These are phyloP conservation scores for Notarius quadriscutis DNA, from an alignment of 2,113 vertebrate genomes.

Conservation along the genomic window DNA sequence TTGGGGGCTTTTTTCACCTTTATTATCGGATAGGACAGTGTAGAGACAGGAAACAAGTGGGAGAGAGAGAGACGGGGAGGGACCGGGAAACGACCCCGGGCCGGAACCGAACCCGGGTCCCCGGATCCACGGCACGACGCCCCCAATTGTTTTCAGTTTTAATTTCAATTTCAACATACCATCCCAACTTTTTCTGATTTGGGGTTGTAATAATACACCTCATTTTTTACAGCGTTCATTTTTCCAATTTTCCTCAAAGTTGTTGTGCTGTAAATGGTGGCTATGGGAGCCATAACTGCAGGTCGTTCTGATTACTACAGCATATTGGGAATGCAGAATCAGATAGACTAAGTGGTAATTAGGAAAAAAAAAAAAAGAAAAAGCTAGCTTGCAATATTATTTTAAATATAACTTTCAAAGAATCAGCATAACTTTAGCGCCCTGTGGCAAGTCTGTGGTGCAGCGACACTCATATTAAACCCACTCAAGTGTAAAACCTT, in stretches of 20 bases:
- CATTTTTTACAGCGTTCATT: conserved; percentile 15
- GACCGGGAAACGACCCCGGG: too few species aligned
- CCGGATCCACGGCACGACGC: too few species aligned
- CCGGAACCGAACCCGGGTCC: too few species aligned
- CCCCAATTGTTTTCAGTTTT: too few species aligned
- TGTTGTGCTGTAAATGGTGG: not conserved
- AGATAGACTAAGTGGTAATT: not conserved
- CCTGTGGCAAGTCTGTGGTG: conserved; percentile 28
- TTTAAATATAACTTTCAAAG: conserved; percentile 7
- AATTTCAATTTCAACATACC: too few species aligned
- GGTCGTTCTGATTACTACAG: not conserved
- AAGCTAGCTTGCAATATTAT: not conserved
- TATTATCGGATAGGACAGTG: too few species aligned
- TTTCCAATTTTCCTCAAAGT: conserved; percentile 9
- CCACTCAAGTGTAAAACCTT: conserved; percentile 20
- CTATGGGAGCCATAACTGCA: conserved; percentile 4
- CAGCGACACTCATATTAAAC: conserved; percentile 9
- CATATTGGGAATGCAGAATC: not conserved
- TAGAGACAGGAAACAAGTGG: too few species aligned
- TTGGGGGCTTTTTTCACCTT: too few species aligned
- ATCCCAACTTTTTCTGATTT: too few species aligned
- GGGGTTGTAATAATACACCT: not conserved
- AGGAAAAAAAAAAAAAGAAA: not conserved
- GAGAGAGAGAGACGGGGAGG: too few species aligned
- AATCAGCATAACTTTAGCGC: conserved; percentile 16